Evolutionary conservation across 2,113 vertebrate species (phyloP), one percentile per base, ranked within the genome.

Genomic region (Microtus montanus): DNA sequence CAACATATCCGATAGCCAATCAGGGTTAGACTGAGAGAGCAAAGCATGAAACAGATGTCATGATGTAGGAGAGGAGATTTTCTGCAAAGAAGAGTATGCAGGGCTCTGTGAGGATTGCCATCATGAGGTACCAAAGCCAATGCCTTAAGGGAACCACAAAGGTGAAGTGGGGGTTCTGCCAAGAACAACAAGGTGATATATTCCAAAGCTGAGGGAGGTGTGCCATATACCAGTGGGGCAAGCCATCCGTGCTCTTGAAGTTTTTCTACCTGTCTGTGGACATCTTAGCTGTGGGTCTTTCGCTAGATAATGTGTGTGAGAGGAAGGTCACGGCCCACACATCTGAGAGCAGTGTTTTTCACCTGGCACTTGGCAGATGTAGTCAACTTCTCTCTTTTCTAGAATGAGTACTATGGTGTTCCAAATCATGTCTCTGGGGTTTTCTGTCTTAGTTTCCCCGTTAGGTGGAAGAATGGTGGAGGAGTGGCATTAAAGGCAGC

Each of bases 91-190:
- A 41, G 7, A 19, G 15, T 35, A 73, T 49, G n/a, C 13, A 28
- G 5, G 3, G 19, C 35, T 12, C 19, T 12, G 0, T 22, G 74
- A 88, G 38, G 17, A 35, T 11, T 30, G 63, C 10, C 0, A 9
- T 12, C 6, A 1, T n/a, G 13, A 2, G 7, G 19, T 70, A 3
- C 3, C 8, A 20, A 11, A 47, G 6, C 63, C 17, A 26, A 1
- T 9, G 2, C 2, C 22, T 85, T 61, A 15, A 7, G 5, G 5
- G 15, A 24, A 41, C 13, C 54, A 2, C 19, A 26, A 83, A n/a
- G 47, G 26, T 19, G 5, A 38, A 9, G 20, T 28, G 38, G 77
- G 71, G 20, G 7, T 33, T 49, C 63, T 58, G 52, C 5, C 38
- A 30, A 82, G 20, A 86, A 79, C 58, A 13, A 61, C 0, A 0